Conservation (phyloP, 2,797 vertebrate genomes). For the Lithobates sylvaticus region DNA sequence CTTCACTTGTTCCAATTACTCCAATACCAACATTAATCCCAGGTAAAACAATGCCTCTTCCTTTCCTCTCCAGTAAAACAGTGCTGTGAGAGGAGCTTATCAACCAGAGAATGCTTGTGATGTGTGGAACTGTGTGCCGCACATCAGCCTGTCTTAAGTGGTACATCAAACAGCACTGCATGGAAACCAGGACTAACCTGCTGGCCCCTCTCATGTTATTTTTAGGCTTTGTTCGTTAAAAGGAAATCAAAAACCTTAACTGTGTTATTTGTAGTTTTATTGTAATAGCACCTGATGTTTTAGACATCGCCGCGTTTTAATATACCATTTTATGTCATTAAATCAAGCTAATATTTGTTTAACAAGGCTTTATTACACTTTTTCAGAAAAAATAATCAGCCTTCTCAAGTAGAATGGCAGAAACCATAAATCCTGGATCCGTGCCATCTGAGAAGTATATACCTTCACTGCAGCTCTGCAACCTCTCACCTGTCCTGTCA, state of each 20-base stretch:
- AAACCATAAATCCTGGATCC: background rate
- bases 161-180: conserved; percentile 56
- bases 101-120: conserved; percentile 50
- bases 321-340: background rate
- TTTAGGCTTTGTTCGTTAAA: conserved; percentile 60
- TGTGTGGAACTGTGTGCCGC: conserved; percentile 51
- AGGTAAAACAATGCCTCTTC: conserved; percentile 56
- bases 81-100: conserved; percentile 53
- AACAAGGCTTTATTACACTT: background rate
- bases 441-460: background rate
- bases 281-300: conserved; percentile 9
- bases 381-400: background rate
- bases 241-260: conserved; percentile 43
- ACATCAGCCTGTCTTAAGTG: conserved; percentile 54
- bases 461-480: background rate
- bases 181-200: conserved; percentile 54
- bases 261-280: conserved; percentile 41
- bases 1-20: conserved; percentile 64
- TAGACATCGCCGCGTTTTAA: background rate
- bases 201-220: conserved; percentile 61
- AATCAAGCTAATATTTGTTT: background rate
- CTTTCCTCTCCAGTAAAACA: conserved; percentile 59
- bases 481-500: too few relatives aligned
- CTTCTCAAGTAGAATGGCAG: background rate
- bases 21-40: conserved; percentile 63